Conservation (phyloP, 2,113 vertebrate genomes). For the Kryptolebias marmoratus region DNA sequence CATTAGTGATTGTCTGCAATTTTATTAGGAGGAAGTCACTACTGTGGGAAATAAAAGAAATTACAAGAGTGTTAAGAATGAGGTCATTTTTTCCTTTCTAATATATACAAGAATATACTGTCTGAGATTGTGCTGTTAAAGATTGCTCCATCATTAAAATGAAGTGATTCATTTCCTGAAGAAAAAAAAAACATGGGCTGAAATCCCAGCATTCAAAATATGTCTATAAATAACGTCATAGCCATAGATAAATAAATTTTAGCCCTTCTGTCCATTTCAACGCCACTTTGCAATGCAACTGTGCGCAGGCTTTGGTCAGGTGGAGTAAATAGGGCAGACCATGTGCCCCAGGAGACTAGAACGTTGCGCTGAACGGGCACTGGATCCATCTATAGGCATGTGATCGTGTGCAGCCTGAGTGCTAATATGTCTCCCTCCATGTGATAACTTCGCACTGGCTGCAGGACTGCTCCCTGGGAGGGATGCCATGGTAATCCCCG, state of each 20-base stretch:
- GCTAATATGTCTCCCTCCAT: constrained; percentile 37
- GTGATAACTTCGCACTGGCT: constrained; percentile 53
- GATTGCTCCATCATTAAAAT: neutral
- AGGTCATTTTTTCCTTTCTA: neutral
- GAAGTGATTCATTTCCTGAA: too few species aligned
- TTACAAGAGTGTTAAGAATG: too few species aligned
- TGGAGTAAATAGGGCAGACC: constrained; percentile 36
- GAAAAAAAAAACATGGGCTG: too few species aligned
- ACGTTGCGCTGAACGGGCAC: constrained; percentile 35
- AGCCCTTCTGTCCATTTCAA: neutral
- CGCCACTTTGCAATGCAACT: constrained; percentile 1
- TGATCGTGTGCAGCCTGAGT: constrained; percentile 33
- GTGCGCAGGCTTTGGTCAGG: constrained; percentile 8
- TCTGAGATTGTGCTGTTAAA: neutral
- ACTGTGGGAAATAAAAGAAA: neutral
- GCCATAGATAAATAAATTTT: neutral
- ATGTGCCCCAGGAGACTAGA: constrained; percentile 46
- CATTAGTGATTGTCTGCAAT: neutral
- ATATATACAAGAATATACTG: neutral
- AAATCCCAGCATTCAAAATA: too few species aligned
- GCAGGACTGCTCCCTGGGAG: constrained; percentile 50
- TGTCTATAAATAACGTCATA: neutral
- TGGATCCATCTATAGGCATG: constrained; percentile 49
- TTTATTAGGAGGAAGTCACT: neutral
- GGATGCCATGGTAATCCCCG: constrained; percentile 58